Evolutionary conservation across 2,888 invertebrate species (phyloP).

Genomic region (Drosophila emarginata): DNA sequence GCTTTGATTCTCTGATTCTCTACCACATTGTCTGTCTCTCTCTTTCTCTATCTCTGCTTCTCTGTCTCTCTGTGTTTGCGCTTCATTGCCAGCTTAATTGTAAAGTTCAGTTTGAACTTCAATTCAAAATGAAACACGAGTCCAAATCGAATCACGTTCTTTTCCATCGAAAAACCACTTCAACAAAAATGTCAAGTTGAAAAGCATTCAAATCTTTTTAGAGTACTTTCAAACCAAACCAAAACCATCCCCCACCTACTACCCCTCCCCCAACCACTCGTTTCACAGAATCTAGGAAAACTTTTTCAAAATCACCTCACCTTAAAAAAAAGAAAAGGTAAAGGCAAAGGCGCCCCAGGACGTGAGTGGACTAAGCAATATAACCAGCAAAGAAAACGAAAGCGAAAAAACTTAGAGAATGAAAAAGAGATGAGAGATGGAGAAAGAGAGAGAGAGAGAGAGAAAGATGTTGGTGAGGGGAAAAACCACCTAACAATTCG

Average conservation of each 20-base stretch:
- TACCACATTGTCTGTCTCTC: background rate
- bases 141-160: conserved; percentile 70
- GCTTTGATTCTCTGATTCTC: conserved; percentile 4
- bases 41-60: background rate
- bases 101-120: conserved; percentile 46
- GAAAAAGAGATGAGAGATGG: background rate
- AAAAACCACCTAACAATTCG: conserved; percentile 26
- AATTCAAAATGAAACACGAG: conserved; percentile 49
- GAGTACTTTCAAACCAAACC: conserved; percentile 20
- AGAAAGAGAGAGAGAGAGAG: no score
- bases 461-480: background rate
- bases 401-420: conserved; percentile 37
- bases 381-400: conserved; percentile 57
- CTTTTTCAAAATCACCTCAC: conserved; percentile 74
- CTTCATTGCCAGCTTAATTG: conserved; percentile 70
- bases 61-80: conserved; percentile 45
- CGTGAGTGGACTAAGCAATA: conserved; percentile 61
- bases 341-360: conserved; percentile 23
- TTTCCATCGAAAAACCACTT: conserved; percentile 53
- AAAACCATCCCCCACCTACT: background rate
- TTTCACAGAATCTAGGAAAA: conserved; percentile 27
- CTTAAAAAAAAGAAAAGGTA: conserved; percentile 41
- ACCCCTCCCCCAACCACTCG: background rate
- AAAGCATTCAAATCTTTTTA: conserved; percentile 68
- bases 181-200: conserved; percentile 69